Evolutionary conservation across 2,113 vertebrate species (phyloP), one percentile per base, ranked within the genome.

Genomic region (Nicator chloris): DNA sequence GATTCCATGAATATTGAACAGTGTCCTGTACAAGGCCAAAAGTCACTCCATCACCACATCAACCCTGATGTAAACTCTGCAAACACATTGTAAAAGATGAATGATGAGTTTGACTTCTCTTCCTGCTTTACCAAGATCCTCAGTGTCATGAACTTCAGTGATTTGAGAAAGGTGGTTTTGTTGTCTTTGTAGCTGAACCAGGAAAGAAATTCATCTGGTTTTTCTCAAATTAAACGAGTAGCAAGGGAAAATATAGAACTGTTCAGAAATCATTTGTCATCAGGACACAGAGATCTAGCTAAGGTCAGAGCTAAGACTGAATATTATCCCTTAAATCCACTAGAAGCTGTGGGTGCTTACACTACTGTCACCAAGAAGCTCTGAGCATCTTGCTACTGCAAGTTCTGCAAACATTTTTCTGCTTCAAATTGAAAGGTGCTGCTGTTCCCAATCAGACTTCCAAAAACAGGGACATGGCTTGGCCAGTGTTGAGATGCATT

Each of bases 401-500:
- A 65, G 28, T 50, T 95, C 72, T 53, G 6, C 35, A 92, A 94
- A 68, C 21, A 26, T 9, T 90, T 57, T 68, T 68, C 54, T 2
- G 8, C 31, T 68, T 78, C 27, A 53, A 5, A 78, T 68, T 37
- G 71, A 77, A 93, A 90, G 56, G 60, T 86, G 47, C 61, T 82
- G 68, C 56, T 83, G 59, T 71, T 92, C 6, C 40, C 3, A 3
- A 50, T 70, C 75, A 90, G 71, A 51, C 69, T 93, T 91, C 91
- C 72, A 76, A 88, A 90, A 88, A 66, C 54, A 56, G 90, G 57
- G 88, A 95, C 88, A 20, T 30, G 47, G 51, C 51, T 94, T 96
- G 95, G 95, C 92, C 90, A 75, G 89, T 60, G 49, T 15, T 73
- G 77, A 95, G 82, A 90, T 72, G 94, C 92, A 90, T 95, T 96